Base-by-base conservation (phyloP, 1,140 invertebrate species). In the Diachasma alloeum region DNA sequence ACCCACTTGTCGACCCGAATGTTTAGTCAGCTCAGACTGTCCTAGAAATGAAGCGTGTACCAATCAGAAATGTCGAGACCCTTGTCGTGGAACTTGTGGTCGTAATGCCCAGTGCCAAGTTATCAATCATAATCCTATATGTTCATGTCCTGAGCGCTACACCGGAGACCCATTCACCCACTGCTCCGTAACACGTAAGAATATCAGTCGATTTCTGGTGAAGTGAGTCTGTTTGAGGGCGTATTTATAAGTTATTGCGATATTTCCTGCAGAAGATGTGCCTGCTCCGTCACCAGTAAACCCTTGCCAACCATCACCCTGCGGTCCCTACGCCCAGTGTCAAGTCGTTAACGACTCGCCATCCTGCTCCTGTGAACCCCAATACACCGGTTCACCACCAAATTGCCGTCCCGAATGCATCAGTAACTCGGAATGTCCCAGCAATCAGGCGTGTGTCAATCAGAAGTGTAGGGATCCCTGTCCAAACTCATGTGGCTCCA, bases 301-400 rank as follows among this genome's bases (percentile, higher is more conserved):
- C 84, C 94, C 93, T 9, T 95, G 94, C 80, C 83, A 91, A 53
- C 94, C 94, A 42, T 94, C 94, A 1, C 86, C 85, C 4, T 96
- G 95, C 87, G 95, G 94, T 1, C 92, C 93, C 0, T 94, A 95
- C 83, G 92, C 94, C 26, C 87, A 93, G 79, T 96, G 95, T 81
- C 91, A 91, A 81, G 83, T 90, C 17, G 83, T 90, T 5, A 92
- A 92, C 44, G 90, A 92, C 79, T 88, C 90, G 67, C 91, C 93
- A 3, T 91, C 92, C 0, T 96, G 94, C 81, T 91, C 92, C 6
- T 96, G 95, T 81, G 87, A 93, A 53, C 86, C 91, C 9, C 91
- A 92, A 48, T 95, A 93, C 84, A 90, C 93, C 4, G 94, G 94
- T 46, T 86, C 91, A 0, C 93, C 94, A 1, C 94, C 94, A 3